Evolutionary conservation across 35 echinoderm and acorn worm genomes (phyloP).

Genomic region (Ptychodera flava): DNA sequence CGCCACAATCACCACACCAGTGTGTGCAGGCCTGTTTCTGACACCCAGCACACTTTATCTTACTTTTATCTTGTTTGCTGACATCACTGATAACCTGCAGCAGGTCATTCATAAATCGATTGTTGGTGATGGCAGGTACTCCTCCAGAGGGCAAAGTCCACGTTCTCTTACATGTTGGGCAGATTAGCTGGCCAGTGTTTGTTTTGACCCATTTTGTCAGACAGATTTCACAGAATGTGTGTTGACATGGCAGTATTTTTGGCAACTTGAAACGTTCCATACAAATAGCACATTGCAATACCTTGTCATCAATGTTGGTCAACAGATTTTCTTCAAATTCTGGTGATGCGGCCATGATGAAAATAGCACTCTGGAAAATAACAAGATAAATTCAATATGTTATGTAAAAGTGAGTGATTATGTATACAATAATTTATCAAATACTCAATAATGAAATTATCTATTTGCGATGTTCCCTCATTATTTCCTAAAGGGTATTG

Average conservation of each 20-base stretch:
- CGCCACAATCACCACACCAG: constrained; percentile 74
- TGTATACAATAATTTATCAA: too few relatives aligned
- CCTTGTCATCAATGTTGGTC: too few relatives aligned
- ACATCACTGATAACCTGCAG: constrained; percentile 83
- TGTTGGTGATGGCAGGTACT: constrained; percentile 56
- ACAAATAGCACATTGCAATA: constrained; percentile 87
- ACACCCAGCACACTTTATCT: constrained; percentile 52
- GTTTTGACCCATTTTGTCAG: constrained; percentile 83
- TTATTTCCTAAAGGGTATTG: too few relatives aligned
- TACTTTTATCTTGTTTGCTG: constrained; percentile 38
- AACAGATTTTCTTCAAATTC: too few relatives aligned
- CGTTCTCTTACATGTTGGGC: constrained; percentile 80
- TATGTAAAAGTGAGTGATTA: too few relatives aligned
- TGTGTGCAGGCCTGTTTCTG: constrained; percentile 48
- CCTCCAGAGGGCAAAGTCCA: constrained; percentile 50
- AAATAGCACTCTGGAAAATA: too few relatives aligned
- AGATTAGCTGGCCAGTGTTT: constrained; percentile 45
- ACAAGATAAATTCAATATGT: too few relatives aligned
- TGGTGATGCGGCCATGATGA: too few relatives aligned
- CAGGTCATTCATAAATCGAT: constrained; percentile 89
- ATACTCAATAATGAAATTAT: too few relatives aligned
- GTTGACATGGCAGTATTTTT: constrained; percentile 82
- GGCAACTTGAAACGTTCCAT: constrained; percentile 82
- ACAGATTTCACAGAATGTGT: constrained; percentile 84
- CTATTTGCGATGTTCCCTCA: too few relatives aligned